These are phyloP conservation scores for Phalacrocorax aristotelis DNA, from an alignment of 2,113 vertebrate genomes.

Conservation along the genomic window DNA sequence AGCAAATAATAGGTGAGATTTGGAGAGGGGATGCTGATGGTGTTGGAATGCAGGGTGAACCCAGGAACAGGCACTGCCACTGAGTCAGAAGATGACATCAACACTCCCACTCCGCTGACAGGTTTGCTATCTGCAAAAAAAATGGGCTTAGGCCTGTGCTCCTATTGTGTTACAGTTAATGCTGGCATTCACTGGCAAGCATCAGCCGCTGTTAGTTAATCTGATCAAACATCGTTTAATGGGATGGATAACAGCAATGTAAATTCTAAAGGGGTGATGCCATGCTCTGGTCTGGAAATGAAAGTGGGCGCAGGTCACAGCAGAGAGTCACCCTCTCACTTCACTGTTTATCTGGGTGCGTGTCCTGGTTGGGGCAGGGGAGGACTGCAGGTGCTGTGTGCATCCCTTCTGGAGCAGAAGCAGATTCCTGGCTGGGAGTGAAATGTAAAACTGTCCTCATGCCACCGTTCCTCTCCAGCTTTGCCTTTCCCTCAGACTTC, in stretches of 20 bases:
- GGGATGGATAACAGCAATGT: constrained; percentile 68
- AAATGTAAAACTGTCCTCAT: background rate
- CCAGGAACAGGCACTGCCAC: constrained; percentile 69
- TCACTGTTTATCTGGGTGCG: background rate
- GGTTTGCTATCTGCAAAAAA: constrained; percentile 65
- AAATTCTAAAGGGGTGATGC: constrained; percentile 55
- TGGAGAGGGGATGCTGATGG: constrained; percentile 70
- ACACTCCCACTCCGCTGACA: constrained; percentile 71
- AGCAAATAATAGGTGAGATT: constrained; percentile 60
- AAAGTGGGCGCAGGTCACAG: background rate
- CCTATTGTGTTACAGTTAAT: constrained; percentile 81
- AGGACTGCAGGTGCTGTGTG: background rate
- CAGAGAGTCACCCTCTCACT: background rate
- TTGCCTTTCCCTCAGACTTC: background rate
- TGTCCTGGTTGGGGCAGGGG: background rate
- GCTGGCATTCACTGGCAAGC: constrained; percentile 76
- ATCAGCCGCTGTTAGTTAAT: constrained; percentile 73
- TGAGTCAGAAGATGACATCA: constrained; percentile 85
- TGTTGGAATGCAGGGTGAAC: constrained; percentile 72
- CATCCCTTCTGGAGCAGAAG: background rate
- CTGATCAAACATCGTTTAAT: constrained; percentile 74
- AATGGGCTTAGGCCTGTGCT: constrained; percentile 72
- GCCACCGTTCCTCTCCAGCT: background rate
- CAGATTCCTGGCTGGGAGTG: background rate
- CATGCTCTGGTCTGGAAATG: background rate